Percentiles rank a stretch among this genome's conserved stretches.
These are phyloP conservation scores for Drosophila nigricruria DNA, from an alignment of 2,888 invertebrate genomes.

Conservation along the genomic window DNA sequence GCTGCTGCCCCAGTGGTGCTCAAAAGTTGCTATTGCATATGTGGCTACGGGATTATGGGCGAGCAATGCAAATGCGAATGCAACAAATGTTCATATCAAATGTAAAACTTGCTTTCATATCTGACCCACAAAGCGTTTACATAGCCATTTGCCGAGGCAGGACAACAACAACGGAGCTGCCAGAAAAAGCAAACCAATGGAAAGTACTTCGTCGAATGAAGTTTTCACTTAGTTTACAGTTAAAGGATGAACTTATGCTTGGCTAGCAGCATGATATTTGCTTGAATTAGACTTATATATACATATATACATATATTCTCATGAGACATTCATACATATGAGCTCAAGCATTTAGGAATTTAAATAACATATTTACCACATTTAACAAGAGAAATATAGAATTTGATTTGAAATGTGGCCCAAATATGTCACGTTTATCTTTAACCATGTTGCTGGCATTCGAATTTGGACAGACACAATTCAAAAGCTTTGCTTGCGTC, in stretches of 20 bases:
- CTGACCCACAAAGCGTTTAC: constrained; percentile 56
- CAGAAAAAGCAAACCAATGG: constrained; percentile 40
- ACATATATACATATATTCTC: not conserved
- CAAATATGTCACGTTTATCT: constrained; percentile 2
- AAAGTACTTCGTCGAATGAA: constrained; percentile 38
- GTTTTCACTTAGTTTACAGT: constrained; percentile 40
- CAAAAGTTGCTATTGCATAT: constrained; percentile 28
- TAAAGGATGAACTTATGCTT: constrained; percentile 44
- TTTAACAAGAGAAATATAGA: not conserved
- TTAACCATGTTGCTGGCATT: not conserved
- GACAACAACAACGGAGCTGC: constrained; percentile 7
- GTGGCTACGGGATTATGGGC: constrained; percentile 42
- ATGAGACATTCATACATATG: not conserved
- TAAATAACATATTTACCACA: not conserved
- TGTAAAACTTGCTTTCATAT: constrained; percentile 51
- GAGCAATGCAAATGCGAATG: constrained; percentile 40
- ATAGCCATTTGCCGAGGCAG: not conserved
- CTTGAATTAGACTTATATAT: not conserved
- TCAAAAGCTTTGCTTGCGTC: constrained; percentile 1
- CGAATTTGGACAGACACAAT: constrained; percentile 8
- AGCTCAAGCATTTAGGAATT: not conserved
- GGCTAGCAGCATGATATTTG: constrained; percentile 2
- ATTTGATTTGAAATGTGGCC: constrained; percentile 16
- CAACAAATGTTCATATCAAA: constrained; percentile 34
- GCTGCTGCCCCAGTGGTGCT: constrained; percentile 30